A percentile compares a stretch with the other conserved stretches of the same genome.
These are phyloP conservation scores for Smithornis capensis DNA, from an alignment of 2,113 vertebrate species.

Conservation along the genomic window DNA sequence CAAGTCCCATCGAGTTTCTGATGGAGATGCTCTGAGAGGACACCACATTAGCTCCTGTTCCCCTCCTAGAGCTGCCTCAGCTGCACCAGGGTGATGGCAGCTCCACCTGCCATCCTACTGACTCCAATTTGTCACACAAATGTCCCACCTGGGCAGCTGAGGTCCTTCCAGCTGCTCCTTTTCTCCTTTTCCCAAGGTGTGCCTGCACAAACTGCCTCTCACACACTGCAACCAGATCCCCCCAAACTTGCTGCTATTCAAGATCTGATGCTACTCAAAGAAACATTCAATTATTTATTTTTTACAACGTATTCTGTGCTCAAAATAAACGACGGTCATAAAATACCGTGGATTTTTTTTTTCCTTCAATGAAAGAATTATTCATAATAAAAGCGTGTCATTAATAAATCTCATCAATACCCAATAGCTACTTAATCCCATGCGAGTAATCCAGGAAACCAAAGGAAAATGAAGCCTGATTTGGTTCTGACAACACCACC, in stretches of 20 bases:
- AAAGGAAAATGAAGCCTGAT: not conserved
- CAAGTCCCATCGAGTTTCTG: not conserved
- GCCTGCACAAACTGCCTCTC: not conserved
- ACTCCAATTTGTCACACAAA: not conserved
- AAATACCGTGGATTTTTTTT: not conserved
- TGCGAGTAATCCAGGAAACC: accelerated
- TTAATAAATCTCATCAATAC: not conserved
- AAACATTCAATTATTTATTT: not conserved
- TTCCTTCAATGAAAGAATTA: not conserved
- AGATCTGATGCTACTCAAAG: not conserved
- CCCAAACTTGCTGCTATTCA: not conserved
- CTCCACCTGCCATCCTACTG: too few relatives aligned
- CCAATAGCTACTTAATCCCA: not conserved
- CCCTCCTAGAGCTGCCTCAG: not conserved
- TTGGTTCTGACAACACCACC: not conserved
- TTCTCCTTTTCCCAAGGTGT: not conserved
- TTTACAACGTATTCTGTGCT: not conserved
- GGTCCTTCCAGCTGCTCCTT: not conserved
- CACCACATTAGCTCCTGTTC: accelerated
- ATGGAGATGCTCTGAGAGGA: accelerated
- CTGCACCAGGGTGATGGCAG: not conserved
- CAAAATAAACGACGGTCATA: not conserved
- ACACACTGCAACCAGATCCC: not conserved
- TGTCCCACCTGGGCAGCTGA: not conserved
- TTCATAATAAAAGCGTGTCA: not conserved